These are phyloP conservation scores for Standfussiana lucernea DNA, from an alignment of 2,888 invertebrate species.

Conservation along the genomic window DNA sequence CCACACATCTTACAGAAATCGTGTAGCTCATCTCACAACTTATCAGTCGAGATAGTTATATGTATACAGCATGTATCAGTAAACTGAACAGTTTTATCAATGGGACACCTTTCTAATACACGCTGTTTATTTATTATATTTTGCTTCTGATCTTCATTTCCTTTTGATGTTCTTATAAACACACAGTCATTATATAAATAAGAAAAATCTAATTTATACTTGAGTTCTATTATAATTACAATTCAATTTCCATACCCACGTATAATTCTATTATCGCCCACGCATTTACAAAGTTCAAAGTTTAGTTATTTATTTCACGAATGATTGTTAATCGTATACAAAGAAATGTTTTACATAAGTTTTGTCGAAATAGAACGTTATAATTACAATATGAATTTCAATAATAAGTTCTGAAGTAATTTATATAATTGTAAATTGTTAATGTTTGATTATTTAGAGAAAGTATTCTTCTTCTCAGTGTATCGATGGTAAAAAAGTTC, in stretches of 20 bases:
- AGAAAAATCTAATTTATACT: background rate
- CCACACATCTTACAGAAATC: too few species aligned
- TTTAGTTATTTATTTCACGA: background rate
- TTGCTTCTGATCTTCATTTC: background rate
- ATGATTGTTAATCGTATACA: background rate
- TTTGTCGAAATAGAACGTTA: constrained; percentile 18
- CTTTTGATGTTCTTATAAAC: background rate
- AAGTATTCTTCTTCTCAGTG: too few species aligned
- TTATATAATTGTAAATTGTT: background rate
- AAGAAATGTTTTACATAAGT: constrained; percentile 15
- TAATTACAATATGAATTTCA: constrained; percentile 31
- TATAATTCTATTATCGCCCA: background rate
- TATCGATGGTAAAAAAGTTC: too few species aligned
- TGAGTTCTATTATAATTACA: constrained; percentile 5
- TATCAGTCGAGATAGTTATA: background rate
- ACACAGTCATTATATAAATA: background rate
- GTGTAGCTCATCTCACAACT: too few species aligned
- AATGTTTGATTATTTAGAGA: background rate
- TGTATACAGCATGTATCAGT: background rate
- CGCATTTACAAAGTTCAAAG: background rate
- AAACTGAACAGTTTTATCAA: too few species aligned
- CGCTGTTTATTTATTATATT: background rate
- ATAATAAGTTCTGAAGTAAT: constrained; percentile 8
- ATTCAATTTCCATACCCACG: background rate
- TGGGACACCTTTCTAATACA: background rate